These are phyloP conservation scores for Rhaphigaster nebulosa DNA, from an alignment of 2,888 invertebrate species.

Conservation along the genomic window DNA sequence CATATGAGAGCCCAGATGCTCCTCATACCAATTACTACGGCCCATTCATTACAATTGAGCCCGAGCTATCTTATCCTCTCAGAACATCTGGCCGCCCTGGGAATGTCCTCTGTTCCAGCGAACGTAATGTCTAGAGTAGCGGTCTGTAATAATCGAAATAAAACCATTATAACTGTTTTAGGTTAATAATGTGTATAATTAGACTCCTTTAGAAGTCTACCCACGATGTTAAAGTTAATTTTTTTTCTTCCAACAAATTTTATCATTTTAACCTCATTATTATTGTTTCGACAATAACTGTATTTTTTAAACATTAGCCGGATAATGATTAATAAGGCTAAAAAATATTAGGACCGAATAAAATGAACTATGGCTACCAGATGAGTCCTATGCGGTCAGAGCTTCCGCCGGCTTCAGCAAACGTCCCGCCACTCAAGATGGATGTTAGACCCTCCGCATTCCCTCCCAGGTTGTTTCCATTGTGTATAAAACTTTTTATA, in stretches of 20 bases:
- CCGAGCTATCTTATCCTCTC: conserved; percentile 37
- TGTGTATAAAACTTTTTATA: background rate
- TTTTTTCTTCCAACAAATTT: background rate
- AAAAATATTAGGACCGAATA: background rate
- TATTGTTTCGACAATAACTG: background rate
- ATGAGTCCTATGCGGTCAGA: background rate
- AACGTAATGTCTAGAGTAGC: background rate
- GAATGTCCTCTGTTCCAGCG: conserved; percentile 53
- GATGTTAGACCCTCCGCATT: background rate
- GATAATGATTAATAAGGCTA: background rate
- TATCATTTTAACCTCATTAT: background rate
- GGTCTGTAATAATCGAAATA: conserved; percentile 2
- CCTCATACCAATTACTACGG: background rate
- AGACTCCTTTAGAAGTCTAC: background rate
- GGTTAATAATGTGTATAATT: background rate
- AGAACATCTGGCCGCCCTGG: conserved; percentile 50
- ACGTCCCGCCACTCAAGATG: background rate
- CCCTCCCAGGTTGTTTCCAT: background rate
- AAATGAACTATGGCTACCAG: background rate
- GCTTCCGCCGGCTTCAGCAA: conserved; percentile 27
- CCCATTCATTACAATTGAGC: conserved; percentile 38
- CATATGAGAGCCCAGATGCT: background rate
- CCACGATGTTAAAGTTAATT: too few relatives aligned
- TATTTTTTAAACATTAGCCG: background rate
- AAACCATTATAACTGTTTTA: conserved; percentile 5